A percentile compares a stretch with the other conserved stretches of the same genome.
Conservation (phyloP, 2,113 vertebrate genomes). For the Melanocharis versteri region DNA sequence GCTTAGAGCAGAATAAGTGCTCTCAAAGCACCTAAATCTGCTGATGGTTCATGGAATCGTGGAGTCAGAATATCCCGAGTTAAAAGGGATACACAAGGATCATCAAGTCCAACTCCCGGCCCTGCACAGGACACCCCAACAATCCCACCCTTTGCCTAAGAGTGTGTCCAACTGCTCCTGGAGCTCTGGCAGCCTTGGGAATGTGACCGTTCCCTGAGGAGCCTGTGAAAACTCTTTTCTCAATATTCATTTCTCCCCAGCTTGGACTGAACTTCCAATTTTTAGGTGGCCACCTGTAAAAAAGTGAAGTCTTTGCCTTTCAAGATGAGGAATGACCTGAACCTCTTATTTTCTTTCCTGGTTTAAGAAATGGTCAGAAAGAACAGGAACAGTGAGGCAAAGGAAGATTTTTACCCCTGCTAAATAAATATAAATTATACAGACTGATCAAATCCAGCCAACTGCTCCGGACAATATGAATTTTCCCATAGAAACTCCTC, state of each 20-base stretch:
- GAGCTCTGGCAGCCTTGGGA: not conserved
- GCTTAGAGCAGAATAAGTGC: not conserved
- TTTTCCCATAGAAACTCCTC: not conserved
- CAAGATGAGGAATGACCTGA: not conserved
- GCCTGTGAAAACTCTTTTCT: not conserved
- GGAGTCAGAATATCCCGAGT: too few species aligned
- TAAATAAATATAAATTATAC: not conserved
- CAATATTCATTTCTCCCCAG: fast-evolving
- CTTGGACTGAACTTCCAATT: not conserved
- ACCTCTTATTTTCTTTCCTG: not conserved
- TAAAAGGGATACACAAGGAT: not conserved
- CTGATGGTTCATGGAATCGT: not conserved
- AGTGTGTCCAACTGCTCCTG: not conserved
- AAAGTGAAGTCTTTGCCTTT: not conserved
- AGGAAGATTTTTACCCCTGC: not conserved
- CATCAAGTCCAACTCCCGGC: not conserved
- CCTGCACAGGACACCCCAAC: not conserved
- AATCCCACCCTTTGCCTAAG: not conserved
- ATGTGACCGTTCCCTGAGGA: not conserved
- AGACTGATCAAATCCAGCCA: not conserved
- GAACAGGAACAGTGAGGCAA: fast-evolving
- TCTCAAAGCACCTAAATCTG: not conserved
- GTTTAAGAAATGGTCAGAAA: not conserved
- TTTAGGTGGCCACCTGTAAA: not conserved
- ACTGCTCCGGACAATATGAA: not conserved